phyloP scores from a whole-genome alignment of 2,113 vertebrate species.

The Erpornis zantholeuca region DNA sequence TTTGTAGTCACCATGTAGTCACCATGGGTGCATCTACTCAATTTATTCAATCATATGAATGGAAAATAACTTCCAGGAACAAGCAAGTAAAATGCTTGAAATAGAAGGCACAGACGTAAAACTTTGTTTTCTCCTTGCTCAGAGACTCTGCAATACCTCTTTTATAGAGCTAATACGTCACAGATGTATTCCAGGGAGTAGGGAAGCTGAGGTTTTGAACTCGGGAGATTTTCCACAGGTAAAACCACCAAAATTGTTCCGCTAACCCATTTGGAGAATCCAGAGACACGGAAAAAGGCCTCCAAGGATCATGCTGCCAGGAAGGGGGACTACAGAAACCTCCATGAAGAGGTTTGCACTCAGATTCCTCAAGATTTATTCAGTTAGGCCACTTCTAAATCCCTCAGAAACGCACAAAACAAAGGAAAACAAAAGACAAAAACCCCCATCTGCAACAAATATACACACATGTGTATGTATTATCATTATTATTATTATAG shows the following conservation, averaged over 20 bases:
- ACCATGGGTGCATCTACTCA: neutral
- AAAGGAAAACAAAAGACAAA: neutral
- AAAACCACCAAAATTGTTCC: conserved; percentile 44
- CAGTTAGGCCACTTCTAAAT: neutral
- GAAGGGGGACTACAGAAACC: conserved; percentile 46
- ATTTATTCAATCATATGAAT: neutral
- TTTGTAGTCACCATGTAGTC: neutral
- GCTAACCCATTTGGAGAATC: conserved; percentile 36
- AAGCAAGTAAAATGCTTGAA: neutral
- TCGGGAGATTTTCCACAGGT: conserved; percentile 41
- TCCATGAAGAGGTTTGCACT: conserved; percentile 44
- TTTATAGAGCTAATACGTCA: neutral
- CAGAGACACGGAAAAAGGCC: conserved; percentile 36
- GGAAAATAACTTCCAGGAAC: neutral
- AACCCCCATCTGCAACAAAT: neutral
- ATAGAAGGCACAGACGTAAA: neutral
- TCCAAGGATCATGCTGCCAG: conserved; percentile 41
- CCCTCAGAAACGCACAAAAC: neutral
- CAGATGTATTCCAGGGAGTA: conserved; percentile 22
- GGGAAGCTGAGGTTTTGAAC: conserved; percentile 44
- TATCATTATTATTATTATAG: neutral
- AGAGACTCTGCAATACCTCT: neutral
- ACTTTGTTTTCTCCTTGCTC: neutral
- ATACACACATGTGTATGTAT: neutral
- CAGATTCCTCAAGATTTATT: conserved; percentile 29